Conservation (phyloP, 2,888 invertebrate species). For the Griposia aprilina region DNA sequence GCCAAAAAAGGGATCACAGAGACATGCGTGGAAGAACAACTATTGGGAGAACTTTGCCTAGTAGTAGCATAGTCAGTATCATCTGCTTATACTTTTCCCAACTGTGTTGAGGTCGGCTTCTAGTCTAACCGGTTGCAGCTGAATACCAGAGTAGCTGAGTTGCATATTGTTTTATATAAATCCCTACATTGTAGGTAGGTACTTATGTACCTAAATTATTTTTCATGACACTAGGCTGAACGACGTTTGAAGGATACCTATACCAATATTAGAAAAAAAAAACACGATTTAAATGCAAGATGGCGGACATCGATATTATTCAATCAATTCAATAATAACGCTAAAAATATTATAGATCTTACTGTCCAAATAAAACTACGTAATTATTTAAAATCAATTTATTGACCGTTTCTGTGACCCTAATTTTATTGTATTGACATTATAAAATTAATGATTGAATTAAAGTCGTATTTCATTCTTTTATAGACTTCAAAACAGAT, state of each 20-base stretch:
- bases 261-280: neutral
- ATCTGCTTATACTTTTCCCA: too few relatives aligned
- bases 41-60: neutral
- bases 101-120: neutral
- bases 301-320: neutral
- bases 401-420: conserved; percentile 12
- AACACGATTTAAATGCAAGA: neutral
- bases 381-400: conserved; percentile 25
- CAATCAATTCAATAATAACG: conserved; percentile 7
- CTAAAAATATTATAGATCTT: conserved; percentile 24
- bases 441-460: conserved; percentile 41
- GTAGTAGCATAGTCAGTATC: neutral
- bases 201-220: too few relatives aligned
- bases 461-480: conserved; percentile 33
- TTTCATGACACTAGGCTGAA: too few relatives aligned
- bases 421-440: conserved; percentile 51
- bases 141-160: neutral
- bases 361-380: conserved; percentile 18
- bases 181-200: too few relatives aligned
- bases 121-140: neutral
- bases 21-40: neutral
- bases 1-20: neutral
- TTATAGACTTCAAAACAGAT: conserved; percentile 15
- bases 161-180: neutral
- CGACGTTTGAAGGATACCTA: neutral